Conservation (phyloP, 2,797 vertebrate genomes). For the Zenarchopterus dispar region DNA sequence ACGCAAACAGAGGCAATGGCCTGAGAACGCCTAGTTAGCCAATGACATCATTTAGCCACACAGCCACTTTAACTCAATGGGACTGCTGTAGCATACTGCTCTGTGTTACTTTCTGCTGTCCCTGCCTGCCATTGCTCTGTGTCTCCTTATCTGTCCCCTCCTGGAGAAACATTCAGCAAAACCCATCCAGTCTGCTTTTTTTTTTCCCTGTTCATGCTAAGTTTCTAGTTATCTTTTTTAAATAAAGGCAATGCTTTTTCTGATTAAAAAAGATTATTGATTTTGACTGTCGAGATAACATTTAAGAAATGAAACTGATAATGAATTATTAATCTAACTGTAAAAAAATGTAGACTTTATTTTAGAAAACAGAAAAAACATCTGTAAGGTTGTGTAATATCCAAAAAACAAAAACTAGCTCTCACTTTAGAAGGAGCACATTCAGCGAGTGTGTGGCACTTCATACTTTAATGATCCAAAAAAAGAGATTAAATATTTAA, state of each 20-base stretch:
- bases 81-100: conserved; percentile 83
- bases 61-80: conserved; percentile 89
- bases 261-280: neutral
- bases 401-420: neutral
- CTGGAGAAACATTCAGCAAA: conserved; percentile 4
- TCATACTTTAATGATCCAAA: neutral
- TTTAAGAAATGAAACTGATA: neutral
- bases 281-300: neutral
- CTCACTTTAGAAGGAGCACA: conserved; percentile 8
- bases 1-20: conserved; percentile 99
- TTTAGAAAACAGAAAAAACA: neutral
- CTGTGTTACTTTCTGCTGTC: conserved; percentile 51
- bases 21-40: conserved; percentile 98
- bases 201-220: neutral
- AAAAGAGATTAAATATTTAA: neutral
- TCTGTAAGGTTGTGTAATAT: neutral
- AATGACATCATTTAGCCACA: conserved; percentile 95
- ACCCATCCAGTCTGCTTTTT: neutral
- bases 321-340: neutral
- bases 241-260: neutral
- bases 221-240: neutral
- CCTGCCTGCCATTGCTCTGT: conserved; percentile 52
- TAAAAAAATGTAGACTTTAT: neutral
- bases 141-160: conserved; percentile 49
- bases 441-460: neutral